A percentile compares a stretch with the other conserved stretches of the same genome.
phyloP scores from a whole-genome alignment of 2,797 vertebrate species.

The Falco novaeseelandiae region DNA sequence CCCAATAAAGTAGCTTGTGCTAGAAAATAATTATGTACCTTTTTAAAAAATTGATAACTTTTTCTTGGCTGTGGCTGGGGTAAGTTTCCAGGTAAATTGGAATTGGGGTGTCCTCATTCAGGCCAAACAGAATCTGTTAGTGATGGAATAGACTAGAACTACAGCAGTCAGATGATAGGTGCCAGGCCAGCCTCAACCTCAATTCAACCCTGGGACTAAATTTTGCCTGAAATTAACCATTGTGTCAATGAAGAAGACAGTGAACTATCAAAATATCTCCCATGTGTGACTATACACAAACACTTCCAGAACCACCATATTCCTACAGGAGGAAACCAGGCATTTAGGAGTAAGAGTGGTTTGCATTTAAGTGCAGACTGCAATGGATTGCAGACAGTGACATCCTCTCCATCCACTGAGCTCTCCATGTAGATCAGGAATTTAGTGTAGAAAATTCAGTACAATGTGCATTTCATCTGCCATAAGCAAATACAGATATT shows the following conservation, averaged over 20 bases:
- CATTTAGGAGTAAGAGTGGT: not conserved
- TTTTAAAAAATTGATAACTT: rapidly evolving
- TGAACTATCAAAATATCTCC: not conserved
- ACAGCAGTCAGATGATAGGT: not conserved
- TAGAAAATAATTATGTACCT: not conserved
- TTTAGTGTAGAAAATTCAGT: not conserved
- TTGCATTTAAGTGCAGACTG: not conserved
- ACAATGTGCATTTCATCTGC: not conserved
- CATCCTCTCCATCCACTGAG: not conserved
- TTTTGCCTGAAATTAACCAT: not conserved
- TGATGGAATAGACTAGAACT: not conserved
- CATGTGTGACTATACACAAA: not conserved
- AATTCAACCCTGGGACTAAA: not conserved
- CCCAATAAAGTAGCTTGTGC: not conserved
- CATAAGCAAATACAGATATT: not conserved
- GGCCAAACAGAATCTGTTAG: not conserved
- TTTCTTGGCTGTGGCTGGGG: not conserved
- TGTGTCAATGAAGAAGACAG: not conserved
- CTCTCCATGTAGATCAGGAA: not conserved
- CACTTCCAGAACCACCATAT: not conserved
- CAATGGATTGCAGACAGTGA: not conserved
- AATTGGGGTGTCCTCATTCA: not conserved
- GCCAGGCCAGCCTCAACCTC: not conserved
- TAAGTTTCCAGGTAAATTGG: not conserved
- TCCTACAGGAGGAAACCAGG: not conserved